Conservation (phyloP, 2,888 invertebrate species). For the Hypomecis atomaria region DNA sequence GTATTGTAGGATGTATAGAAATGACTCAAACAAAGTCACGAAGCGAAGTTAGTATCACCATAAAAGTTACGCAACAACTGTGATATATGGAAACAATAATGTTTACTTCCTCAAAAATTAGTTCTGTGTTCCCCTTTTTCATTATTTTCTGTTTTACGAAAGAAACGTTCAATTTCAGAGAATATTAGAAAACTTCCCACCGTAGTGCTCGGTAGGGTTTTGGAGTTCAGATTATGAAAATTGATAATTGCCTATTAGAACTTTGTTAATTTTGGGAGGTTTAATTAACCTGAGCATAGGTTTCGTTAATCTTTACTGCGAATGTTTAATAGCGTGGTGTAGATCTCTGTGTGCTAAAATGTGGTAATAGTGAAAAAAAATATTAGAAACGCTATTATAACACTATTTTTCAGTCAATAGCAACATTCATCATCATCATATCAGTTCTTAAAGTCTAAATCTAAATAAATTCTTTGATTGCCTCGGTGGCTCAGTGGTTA, state of each 20-base stretch:
- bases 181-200: slow-evolving; percentile 35
- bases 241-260: slow-evolving; percentile 31
- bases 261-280: slow-evolving; percentile 24
- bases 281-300: slow-evolving; percentile 19
- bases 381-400: no score
- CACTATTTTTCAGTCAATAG: no score
- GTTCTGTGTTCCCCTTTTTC: slow-evolving; percentile 32
- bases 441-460: no score
- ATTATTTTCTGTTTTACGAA: slow-evolving; percentile 41
- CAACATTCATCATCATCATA: no score
- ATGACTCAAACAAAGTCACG: slow-evolving; percentile 15
- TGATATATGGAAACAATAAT: slow-evolving; percentile 41
- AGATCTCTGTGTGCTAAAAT: no score
- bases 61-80: slow-evolving; percentile 25
- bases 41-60: slow-evolving; percentile 18
- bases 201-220: slow-evolving; percentile 18
- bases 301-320: slow-evolving; percentile 14
- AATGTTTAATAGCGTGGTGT: neutral
- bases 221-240: slow-evolving; percentile 23
- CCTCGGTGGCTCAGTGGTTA: no score
- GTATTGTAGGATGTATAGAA: no score
- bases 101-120: slow-evolving; percentile 41
- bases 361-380: no score
- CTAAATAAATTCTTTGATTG: no score
- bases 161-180: slow-evolving; percentile 39